Conservation (phyloP, 2,113 vertebrate genomes). For the Xerus inauris region DNA sequence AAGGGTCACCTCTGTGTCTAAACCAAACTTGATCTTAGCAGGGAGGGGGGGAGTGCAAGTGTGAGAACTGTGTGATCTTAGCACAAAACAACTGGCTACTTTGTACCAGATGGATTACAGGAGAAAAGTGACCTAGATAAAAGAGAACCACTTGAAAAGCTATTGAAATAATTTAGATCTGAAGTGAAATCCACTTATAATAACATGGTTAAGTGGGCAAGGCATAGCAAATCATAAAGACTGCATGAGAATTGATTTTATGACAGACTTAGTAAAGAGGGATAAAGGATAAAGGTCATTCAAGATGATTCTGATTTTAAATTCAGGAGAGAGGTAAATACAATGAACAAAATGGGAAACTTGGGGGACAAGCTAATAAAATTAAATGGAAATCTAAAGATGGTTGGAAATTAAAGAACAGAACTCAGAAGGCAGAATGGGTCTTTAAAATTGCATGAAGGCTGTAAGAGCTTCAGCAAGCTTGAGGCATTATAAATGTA, state of each 20-base stretch:
- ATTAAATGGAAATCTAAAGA: slow-evolving; percentile 33
- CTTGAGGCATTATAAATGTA: neutral
- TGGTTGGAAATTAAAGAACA: neutral
- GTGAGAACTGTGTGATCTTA: neutral
- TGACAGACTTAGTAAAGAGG: neutral
- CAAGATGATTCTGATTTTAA: neutral
- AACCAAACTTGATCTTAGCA: neutral
- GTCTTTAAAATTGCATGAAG: neutral
- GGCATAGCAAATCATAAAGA: neutral
- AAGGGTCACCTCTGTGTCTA: neutral
- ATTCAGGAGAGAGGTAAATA: neutral
- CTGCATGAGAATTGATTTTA: neutral
- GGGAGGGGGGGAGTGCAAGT: neutral
- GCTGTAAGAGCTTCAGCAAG: neutral
- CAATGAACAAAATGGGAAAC: neutral
- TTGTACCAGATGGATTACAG: neutral
- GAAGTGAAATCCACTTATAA: slow-evolving; percentile 30
- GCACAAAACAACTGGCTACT: slow-evolving; percentile 28
- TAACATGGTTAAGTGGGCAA: neutral
- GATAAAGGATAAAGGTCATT: neutral
- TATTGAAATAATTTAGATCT: slow-evolving; percentile 18
- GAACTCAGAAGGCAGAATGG: neutral
- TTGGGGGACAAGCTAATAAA: neutral
- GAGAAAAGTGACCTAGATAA: neutral
- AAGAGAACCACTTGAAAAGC: neutral